Percentiles rank a stretch among this genome's conserved stretches.
These are phyloP conservation scores for Leucozona laternaria DNA, from an alignment of 2,888 invertebrate genomes.

Conservation along the genomic window DNA sequence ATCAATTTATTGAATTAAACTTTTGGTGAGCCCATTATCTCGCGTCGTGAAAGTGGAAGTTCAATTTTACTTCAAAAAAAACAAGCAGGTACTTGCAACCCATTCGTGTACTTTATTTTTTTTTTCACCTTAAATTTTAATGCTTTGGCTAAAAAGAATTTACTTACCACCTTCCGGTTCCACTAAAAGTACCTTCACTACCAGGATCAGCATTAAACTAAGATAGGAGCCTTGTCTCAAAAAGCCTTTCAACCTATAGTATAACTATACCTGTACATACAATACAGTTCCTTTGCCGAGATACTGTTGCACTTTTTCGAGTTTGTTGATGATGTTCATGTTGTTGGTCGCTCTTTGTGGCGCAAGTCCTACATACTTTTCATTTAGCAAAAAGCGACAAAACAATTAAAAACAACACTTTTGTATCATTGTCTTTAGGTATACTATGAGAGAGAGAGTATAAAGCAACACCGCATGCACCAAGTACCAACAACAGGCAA, in stretches of 20 bases:
- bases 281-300: not conserved
- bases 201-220: slow-evolving; percentile 14
- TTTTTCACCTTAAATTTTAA: slow-evolving; percentile 16
- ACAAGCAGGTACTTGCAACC: not conserved
- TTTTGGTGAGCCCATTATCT: no score
- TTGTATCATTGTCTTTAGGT: slow-evolving; percentile 37
- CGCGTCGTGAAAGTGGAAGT: no score
- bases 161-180: slow-evolving; percentile 1
- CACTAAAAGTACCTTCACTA: not conserved
- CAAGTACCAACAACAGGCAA: not conserved
- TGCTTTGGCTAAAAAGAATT: slow-evolving; percentile 33
- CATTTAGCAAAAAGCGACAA: not conserved
- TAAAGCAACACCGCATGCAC: slow-evolving; percentile 30
- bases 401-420: slow-evolving; percentile 62
- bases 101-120: not conserved
- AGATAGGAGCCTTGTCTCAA: not conserved
- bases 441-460: slow-evolving; percentile 4
- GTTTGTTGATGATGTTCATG: slow-evolving; percentile 4
- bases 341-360: slow-evolving; percentile 8
- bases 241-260: not conserved
- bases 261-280: not conserved
- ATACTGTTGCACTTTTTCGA: slow-evolving; percentile 19
- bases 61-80: no score
- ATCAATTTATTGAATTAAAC: no score
- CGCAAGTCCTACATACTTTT: slow-evolving; percentile 3